These are phyloP conservation scores for Micromys minutus DNA, from an alignment of 2,113 vertebrate species.

Conservation along the genomic window DNA sequence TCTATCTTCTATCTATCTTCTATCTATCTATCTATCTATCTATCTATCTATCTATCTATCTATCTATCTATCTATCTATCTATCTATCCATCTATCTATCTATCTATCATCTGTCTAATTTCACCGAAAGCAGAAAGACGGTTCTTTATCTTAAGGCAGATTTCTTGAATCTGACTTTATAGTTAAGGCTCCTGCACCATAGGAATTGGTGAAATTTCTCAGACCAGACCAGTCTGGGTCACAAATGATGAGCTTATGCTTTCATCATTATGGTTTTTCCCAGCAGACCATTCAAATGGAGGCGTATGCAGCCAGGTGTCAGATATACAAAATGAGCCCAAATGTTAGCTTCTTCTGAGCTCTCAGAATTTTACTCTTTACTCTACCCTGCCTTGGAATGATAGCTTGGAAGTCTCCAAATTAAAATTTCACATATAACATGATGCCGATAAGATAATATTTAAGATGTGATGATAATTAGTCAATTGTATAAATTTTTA, in stretches of 20 bases:
- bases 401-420: not conserved
- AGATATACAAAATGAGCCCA: fast-evolving
- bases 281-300: not conserved
- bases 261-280: not conserved
- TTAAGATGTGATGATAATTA: not conserved
- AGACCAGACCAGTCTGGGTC: not conserved
- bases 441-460: not conserved
- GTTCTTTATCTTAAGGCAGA: not conserved
- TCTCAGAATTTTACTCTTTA: too few species aligned
- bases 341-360: not conserved
- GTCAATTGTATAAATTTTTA: not conserved
- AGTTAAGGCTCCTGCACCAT: too few species aligned
- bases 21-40: too few species aligned
- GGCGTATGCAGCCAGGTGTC: not conserved
- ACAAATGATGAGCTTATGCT: not conserved
- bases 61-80: not conserved
- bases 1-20: too few species aligned
- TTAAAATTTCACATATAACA: not conserved
- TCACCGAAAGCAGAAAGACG: not conserved
- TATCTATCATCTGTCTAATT: not conserved
- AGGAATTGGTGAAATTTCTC: not conserved
- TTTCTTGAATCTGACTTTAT: not conserved
- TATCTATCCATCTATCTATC: not conserved
- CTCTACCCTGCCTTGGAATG: not conserved
- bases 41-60: too few species aligned